Percentiles rank a stretch among this genome's conserved stretches.
Conservation (phyloP, 2,888 invertebrate species). For the Microplitis manilae region DNA sequence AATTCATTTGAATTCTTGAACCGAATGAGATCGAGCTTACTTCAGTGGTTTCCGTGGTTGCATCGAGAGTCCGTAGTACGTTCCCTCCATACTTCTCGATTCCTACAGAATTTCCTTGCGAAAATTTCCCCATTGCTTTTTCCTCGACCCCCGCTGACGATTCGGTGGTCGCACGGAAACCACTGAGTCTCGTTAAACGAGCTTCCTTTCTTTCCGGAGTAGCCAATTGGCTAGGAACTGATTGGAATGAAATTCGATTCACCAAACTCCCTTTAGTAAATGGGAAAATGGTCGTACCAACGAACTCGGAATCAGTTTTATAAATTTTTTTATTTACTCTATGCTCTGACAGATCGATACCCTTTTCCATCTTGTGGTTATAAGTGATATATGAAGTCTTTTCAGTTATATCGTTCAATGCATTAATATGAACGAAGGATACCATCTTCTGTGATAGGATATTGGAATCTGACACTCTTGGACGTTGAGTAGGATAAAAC, state of each 20-base stretch:
- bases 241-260: conserved; percentile 49
- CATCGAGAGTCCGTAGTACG: conserved; percentile 20
- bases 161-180: conserved; percentile 20
- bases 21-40: conserved; percentile 15
- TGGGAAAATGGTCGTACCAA: neutral
- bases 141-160: neutral
- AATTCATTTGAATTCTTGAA: conserved; percentile 23
- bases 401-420: neutral
- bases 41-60: conserved; percentile 29
- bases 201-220: conserved; percentile 25
- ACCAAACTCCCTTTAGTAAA: conserved; percentile 13
- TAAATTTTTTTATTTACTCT: neutral
- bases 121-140: conserved; percentile 24
- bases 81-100: neutral
- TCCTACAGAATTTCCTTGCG: conserved; percentile 15
- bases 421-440: conserved; percentile 16
- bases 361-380: conserved; percentile 2
- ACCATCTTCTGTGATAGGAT: conserved; percentile 23
- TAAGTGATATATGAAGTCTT: neutral
- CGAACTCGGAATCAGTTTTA: conserved; percentile 7
- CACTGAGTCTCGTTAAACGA: conserved; percentile 30
- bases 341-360: neutral
- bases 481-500: conserved; percentile 8
- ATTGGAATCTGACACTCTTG: conserved; percentile 28
- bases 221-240: conserved; percentile 40